phyloP scores from a whole-genome alignment of 2,113 vertebrate genomes.

The Lucifuga dentata region DNA sequence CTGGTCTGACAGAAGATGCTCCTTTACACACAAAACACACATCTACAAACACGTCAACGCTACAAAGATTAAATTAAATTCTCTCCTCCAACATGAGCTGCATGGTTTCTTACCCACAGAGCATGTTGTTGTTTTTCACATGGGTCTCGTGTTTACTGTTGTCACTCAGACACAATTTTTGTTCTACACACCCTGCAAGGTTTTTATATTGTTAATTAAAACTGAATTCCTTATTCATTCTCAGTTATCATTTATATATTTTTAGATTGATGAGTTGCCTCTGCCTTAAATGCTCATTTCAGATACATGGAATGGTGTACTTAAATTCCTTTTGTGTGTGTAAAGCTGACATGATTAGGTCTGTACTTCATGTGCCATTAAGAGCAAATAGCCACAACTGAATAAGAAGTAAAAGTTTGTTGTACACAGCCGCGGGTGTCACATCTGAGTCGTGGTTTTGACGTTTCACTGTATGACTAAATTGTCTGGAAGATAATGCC shows the following conservation, averaged over 20 bases:
- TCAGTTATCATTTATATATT: neutral
- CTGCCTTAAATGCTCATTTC: no score
- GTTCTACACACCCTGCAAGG: no score
- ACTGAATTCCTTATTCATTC: neutral
- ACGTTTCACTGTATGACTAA: neutral
- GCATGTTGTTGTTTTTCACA: neutral
- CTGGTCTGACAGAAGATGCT: conserved; percentile 60
- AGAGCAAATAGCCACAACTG: neutral
- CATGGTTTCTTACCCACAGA: neutral
- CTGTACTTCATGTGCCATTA: neutral
- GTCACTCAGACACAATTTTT: conserved; percentile 11
- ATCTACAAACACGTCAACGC: conserved; percentile 4
- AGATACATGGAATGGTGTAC: no score
- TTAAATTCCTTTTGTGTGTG: no score
- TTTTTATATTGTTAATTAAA: conserved; percentile 3
- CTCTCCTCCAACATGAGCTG: conserved; percentile 10
- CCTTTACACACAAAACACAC: neutral
- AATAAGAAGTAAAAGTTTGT: neutral
- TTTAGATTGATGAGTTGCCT: neutral
- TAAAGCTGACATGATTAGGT: neutral
- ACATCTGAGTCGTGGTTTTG: no score
- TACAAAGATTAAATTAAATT: conserved; percentile 19
- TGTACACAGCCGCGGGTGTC: neutral
- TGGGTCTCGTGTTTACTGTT: conserved; percentile 3
- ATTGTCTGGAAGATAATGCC: neutral